phyloP scores from a whole-genome alignment of 2,888 invertebrate genomes.

The Cantharis flavilabris region DNA sequence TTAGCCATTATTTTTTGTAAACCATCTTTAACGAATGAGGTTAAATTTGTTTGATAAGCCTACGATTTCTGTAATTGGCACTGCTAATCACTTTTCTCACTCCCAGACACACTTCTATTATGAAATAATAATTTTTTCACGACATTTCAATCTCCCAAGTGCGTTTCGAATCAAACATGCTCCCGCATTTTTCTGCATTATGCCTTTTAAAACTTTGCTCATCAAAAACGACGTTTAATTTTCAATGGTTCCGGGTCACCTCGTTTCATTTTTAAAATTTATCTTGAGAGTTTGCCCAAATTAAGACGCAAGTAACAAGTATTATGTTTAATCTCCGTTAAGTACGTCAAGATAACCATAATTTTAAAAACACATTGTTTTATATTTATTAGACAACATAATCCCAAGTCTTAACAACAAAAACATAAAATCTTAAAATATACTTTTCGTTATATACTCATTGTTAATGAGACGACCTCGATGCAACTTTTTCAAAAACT shows the following conservation, averaged over 20 bases:
- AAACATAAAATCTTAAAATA: background rate
- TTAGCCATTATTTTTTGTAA: background rate
- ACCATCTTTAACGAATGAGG: background rate
- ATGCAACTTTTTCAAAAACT: background rate
- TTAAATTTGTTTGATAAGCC: background rate
- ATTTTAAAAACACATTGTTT: background rate
- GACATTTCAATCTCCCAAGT: background rate
- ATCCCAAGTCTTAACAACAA: background rate
- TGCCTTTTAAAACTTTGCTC: background rate
- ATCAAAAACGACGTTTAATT: background rate
- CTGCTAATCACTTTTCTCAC: background rate
- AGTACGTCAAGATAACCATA: background rate
- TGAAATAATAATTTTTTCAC: background rate
- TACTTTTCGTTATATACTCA: background rate
- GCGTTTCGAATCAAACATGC: background rate
- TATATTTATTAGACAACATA: background rate
- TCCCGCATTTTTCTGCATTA: background rate
- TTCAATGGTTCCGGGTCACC: background rate
- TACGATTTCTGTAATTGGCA: background rate
- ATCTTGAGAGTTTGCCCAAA: background rate
- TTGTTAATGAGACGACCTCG: background rate
- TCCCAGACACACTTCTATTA: background rate
- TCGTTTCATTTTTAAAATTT: background rate
- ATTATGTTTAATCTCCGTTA: too few relatives aligned
- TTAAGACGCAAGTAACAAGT: too few relatives aligned